These are phyloP conservation scores for Trachurus trachurus DNA, from an alignment of 2,797 vertebrate genomes.

Conservation along the genomic window DNA sequence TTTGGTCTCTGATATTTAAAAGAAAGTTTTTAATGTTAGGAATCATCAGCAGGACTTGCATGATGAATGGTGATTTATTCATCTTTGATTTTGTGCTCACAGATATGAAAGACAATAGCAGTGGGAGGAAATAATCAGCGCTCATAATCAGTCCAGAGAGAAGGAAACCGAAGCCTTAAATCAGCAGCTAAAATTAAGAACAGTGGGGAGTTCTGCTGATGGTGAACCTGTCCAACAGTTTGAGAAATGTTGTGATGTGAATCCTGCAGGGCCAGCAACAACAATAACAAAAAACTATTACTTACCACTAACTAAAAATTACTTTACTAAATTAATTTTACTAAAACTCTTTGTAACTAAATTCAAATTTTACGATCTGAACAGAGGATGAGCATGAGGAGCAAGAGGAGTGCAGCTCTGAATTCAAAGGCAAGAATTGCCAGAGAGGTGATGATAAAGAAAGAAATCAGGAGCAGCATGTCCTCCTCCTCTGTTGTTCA, in stretches of 20 bases:
- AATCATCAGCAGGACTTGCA: conserved; percentile 18
- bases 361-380: conserved; percentile 2
- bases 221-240: conserved; percentile 6
- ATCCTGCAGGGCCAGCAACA: not conserved
- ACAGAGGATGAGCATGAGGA: not conserved
- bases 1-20: not conserved
- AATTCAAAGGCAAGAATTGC: conserved; percentile 7
- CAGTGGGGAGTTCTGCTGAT: conserved; percentile 25
- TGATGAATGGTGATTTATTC: conserved; percentile 47
- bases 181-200: conserved; percentile 33
- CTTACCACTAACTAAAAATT: too few species aligned
- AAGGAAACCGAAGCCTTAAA: conserved; percentile 29
- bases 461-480: conserved; percentile 20
- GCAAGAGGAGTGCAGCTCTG: not conserved
- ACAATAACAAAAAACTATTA: not conserved
- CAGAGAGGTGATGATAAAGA: conserved; percentile 20
- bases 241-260: conserved; percentile 8
- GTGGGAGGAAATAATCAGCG: conserved; percentile 55
- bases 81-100: conserved; percentile 39
- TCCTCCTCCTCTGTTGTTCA: conserved; percentile 40
- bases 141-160: conserved; percentile 36
- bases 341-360: not conserved
- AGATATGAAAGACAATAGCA: conserved; percentile 27
- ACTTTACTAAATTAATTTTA: too few species aligned
- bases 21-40: conserved; percentile 22